A percentile compares a stretch with the other conserved stretches of the same genome.
These are phyloP conservation scores for Umimayanthus chanpuru DNA, from an alignment of 92 coral and sea anemone genomes.

Conservation along the genomic window DNA sequence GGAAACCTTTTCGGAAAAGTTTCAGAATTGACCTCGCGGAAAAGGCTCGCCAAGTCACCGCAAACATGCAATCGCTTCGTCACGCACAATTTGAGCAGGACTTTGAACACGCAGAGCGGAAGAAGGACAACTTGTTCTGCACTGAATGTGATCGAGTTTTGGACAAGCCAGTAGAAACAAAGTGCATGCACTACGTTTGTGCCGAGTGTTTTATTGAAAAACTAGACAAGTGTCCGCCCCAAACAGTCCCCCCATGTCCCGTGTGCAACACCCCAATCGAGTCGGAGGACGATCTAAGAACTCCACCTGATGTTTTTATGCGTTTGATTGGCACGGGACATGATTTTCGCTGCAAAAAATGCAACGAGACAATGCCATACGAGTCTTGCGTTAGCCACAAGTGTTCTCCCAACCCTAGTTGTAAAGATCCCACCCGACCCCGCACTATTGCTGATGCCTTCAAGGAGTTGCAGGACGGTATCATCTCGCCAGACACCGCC, in stretches of 20 bases:
- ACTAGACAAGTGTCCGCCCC: slow-evolving; percentile 30
- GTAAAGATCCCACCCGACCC: slow-evolving; percentile 11
- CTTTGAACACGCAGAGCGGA: slow-evolving; percentile 19
- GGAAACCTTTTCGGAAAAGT: slow-evolving; percentile 29
- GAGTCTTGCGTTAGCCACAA: slow-evolving; percentile 17
- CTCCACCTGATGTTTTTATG: slow-evolving; percentile 17
- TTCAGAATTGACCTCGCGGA: slow-evolving; percentile 21
- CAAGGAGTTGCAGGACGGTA: too few relatives aligned
- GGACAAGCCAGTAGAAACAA: slow-evolving; percentile 37
- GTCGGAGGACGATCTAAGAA: slow-evolving; percentile 14
- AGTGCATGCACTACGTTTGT: slow-evolving; percentile 36
- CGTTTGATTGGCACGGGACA: slow-evolving; percentile 31
- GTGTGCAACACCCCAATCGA: slow-evolving; percentile 12
- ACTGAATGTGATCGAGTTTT: slow-evolving; percentile 3
- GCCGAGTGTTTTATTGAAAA: slow-evolving; percentile 30
- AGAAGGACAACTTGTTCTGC: slow-evolving; percentile 26
- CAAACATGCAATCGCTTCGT: slow-evolving; percentile 8
- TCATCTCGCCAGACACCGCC: too few relatives aligned
- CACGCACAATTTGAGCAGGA: slow-evolving; percentile 22
- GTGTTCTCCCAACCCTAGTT: not conserved
- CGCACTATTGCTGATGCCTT: too few relatives aligned
- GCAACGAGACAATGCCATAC: slow-evolving; percentile 22
- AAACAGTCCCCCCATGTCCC: slow-evolving; percentile 23
- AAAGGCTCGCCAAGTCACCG: slow-evolving; percentile 24
- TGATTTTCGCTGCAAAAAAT: slow-evolving; percentile 25